Evolutionary conservation across 2,888 invertebrate species (phyloP).

Genomic region (Rhimphoctona megacephalus): DNA sequence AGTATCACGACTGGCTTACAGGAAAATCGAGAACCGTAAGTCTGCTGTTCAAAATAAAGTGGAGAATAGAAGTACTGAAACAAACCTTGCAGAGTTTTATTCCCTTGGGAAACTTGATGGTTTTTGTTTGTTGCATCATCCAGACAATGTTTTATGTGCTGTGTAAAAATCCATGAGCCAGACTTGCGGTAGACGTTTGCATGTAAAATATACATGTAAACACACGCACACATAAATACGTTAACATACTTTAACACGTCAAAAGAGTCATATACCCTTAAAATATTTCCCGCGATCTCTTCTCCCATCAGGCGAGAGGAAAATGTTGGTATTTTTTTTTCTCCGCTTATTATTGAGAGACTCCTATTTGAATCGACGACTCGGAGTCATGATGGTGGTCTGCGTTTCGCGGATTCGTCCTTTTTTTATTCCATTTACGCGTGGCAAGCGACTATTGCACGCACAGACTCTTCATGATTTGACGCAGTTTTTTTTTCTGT

Average conservation of each 20-base stretch:
- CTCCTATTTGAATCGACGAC: constrained; percentile 48
- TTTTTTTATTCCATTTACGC: constrained; percentile 29
- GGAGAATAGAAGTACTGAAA: not conserved
- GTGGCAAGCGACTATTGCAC: constrained; percentile 31
- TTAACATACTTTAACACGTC: not conserved
- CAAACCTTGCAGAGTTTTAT: not conserved
- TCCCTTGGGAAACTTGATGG: not conserved
- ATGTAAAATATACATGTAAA: not conserved
- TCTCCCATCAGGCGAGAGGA: not conserved
- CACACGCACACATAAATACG: not conserved
- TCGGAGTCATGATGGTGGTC: not conserved
- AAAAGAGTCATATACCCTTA: constrained; percentile 22
- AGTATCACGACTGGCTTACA: not conserved
- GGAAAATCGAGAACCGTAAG: not conserved
- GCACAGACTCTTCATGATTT: constrained; percentile 35
- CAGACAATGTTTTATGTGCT: not conserved
- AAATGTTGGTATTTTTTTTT: constrained; percentile 34
- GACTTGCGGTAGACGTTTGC: not conserved
- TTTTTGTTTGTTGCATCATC: not conserved
- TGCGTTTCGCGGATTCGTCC: constrained; percentile 6
- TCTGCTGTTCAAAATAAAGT: not conserved
- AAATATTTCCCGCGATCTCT: constrained; percentile 30
- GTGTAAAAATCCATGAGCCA: not conserved
- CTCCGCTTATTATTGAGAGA: constrained; percentile 40
- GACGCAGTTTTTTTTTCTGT: constrained; percentile 12